Conservation (phyloP, 2,797 vertebrate genomes). For the Tokudaia muenninki region DNA sequence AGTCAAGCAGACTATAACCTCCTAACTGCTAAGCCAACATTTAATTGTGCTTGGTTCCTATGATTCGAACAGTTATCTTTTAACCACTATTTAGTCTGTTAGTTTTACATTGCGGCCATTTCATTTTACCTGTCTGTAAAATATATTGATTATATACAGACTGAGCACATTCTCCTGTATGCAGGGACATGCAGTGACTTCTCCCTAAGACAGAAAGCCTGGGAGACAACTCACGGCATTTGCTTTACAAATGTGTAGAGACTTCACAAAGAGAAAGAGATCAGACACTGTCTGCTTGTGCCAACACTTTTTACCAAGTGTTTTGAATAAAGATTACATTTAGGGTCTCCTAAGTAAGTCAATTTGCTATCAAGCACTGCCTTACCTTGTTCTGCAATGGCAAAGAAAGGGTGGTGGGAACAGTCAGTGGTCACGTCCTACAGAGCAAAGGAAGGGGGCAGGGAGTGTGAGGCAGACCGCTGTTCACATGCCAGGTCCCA, state of each 20-base stretch:
- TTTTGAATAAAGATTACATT: slow-evolving; percentile 26
- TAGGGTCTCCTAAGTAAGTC: slow-evolving; percentile 1
- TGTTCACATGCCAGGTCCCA: slow-evolving; percentile 39
- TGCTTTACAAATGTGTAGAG: not conserved
- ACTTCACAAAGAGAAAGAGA: not conserved
- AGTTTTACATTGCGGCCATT: slow-evolving; percentile 14
- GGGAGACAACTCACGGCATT: not conserved
- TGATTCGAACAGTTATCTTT: not conserved
- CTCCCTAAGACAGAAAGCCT: not conserved
- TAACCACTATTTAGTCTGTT: not conserved
- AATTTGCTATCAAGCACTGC: slow-evolving; percentile 41
- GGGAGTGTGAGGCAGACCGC: not conserved
- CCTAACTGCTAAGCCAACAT: slow-evolving; percentile 13
- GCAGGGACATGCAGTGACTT: not conserved
- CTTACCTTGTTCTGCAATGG: slow-evolving; percentile 44
- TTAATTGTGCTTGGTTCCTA: not conserved
- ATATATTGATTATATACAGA: not conserved
- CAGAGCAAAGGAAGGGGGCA: slow-evolving; percentile 48
- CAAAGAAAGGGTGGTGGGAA: not conserved
- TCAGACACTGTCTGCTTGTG: not conserved
- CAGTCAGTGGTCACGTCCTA: not conserved
- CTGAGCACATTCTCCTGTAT: not conserved
- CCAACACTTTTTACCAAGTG: not conserved
- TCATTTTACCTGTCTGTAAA: not conserved
- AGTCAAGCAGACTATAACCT: slow-evolving; percentile 19